Evolutionary conservation across 2,113 vertebrate genomes (phyloP).

Genomic region (Megaptera novaeangliae): DNA sequence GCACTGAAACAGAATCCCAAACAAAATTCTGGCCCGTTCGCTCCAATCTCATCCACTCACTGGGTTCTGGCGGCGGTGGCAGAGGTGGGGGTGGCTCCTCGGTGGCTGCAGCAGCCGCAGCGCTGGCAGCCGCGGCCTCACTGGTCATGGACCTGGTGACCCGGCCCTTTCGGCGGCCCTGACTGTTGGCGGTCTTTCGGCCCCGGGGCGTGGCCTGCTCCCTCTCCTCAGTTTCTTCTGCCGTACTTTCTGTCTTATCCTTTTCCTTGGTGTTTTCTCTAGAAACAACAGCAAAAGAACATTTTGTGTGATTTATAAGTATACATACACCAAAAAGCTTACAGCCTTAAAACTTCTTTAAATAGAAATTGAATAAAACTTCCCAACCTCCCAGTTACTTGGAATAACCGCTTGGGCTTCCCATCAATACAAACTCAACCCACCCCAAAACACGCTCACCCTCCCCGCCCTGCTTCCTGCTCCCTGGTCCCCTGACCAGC

Average conservation of each 20-base stretch:
- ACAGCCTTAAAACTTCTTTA: background rate
- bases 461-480: background rate
- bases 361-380: background rate
- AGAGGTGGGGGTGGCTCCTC: slow-evolving; percentile 88
- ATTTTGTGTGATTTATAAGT: background rate
- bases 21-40: background rate
- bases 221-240: slow-evolving; percentile 95
- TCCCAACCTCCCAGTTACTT: background rate
- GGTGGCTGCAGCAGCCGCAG: slow-evolving; percentile 83
- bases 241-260: slow-evolving; percentile 90
- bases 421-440: background rate
- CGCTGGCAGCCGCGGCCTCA: slow-evolving; percentile 91
- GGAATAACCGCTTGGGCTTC: background rate
- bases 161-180: slow-evolving; percentile 95
- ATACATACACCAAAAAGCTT: background rate
- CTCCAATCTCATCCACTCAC: slow-evolving; percentile 75
- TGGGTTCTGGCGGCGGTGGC: slow-evolving; percentile 86
- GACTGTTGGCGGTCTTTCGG: slow-evolving; percentile 97
- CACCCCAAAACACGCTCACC: background rate
- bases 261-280: slow-evolving; percentile 98
- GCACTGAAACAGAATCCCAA: background rate
- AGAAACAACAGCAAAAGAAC: slow-evolving; percentile 27
- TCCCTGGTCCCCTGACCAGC: background rate
- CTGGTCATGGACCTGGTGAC: slow-evolving; percentile 99
- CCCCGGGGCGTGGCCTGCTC: slow-evolving; percentile 93